phyloP scores from a whole-genome alignment of 2,113 vertebrate species.

The Cygnus atratus region DNA sequence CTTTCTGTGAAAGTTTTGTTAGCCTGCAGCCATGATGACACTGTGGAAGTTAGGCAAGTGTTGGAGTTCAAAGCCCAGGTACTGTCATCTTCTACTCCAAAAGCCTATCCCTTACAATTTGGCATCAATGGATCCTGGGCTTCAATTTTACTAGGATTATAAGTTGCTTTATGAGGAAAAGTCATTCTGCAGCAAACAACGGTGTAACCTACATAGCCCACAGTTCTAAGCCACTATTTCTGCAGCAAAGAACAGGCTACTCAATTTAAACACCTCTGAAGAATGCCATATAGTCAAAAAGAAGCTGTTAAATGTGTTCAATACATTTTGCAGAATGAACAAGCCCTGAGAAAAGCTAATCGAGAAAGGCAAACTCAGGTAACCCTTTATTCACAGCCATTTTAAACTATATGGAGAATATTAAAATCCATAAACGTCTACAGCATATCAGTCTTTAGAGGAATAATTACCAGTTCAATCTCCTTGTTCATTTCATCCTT shows the following conservation, averaged over 20 bases:
- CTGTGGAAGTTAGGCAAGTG: not conserved
- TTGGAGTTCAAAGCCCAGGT: not conserved
- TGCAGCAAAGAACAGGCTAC: not conserved
- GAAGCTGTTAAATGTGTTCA: not conserved
- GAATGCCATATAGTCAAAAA: not conserved
- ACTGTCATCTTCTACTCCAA: not conserved
- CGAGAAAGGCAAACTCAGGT: not conserved
- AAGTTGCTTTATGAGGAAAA: not conserved
- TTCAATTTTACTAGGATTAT: not conserved
- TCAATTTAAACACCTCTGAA: not conserved
- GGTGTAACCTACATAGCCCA: not conserved
- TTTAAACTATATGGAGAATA: not conserved
- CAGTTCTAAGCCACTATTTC: not conserved
- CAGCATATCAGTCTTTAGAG: not conserved
- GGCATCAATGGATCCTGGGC: not conserved
- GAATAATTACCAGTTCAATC: constrained; percentile 77
- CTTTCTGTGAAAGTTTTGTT: not conserved
- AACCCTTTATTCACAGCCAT: not conserved
- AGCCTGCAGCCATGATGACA: not conserved
- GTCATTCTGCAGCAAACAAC: not conserved
- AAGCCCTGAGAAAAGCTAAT: not conserved
- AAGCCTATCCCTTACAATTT: not conserved
- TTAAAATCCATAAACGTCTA: not conserved
- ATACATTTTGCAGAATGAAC: not conserved
- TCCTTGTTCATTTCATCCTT: constrained; percentile 82